A percentile compares a stretch with the other conserved stretches of the same genome.
Conservation (phyloP, 2,113 vertebrate species). For the Hiodon tergisus region DNA sequence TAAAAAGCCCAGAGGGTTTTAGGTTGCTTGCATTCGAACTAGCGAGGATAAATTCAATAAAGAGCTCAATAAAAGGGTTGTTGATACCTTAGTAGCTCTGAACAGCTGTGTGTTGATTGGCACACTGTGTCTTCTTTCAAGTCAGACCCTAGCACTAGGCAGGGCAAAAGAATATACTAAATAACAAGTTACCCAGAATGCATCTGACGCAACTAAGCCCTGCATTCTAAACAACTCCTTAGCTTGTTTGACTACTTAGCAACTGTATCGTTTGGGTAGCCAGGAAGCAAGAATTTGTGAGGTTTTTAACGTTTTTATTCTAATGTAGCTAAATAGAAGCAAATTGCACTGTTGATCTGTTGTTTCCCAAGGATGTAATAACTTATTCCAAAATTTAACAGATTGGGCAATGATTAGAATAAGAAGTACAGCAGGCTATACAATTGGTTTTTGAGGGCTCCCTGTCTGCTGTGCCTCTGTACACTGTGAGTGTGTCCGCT, state of each 20-base stretch:
- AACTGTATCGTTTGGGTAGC: not conserved
- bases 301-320: not conserved
- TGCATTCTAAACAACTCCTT: not conserved
- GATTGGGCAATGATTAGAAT: too few relatives aligned
- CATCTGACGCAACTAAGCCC: not conserved
- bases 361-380: not conserved
- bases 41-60: not conserved
- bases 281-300: slow-evolving; percentile 2
- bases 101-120: not conserved
- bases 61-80: not conserved
- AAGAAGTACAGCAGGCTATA: too few relatives aligned
- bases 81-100: not conserved
- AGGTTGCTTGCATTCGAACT: not conserved
- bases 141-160: not conserved
- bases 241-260: not conserved
- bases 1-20: not conserved
- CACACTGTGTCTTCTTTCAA: not conserved
- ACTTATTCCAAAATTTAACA: too few relatives aligned
- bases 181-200: not conserved
- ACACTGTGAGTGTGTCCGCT: too few relatives aligned
- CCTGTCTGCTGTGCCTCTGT: too few relatives aligned
- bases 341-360: too few relatives aligned
- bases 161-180: not conserved
- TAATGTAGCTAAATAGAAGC: not conserved
- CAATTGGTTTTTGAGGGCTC: too few relatives aligned